Base-by-base conservation (phyloP, 2,888 invertebrate genomes). In the Lasioglossum oenotherae region DNA sequence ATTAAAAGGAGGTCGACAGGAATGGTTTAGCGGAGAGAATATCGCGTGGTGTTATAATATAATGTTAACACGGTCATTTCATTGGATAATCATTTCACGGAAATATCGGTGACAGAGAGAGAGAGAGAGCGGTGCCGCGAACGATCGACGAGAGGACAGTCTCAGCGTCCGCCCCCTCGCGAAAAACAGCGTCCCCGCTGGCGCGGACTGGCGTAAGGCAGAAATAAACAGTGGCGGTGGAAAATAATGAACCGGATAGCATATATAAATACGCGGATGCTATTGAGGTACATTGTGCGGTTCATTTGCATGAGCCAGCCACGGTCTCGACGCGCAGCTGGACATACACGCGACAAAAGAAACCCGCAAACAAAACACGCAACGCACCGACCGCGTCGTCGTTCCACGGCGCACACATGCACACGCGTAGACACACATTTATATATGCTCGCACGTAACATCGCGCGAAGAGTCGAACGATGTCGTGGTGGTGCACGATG, bases 291-390 rank as follows among this genome's bases (percentile, higher is more conserved):
- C 88, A 90, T 91, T 92, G 90, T 90, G 88, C 87, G 84, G 82
- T 91, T 91, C 90, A 93, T 93, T 92, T 93, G 92, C 93, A 93
- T 92, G 92, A 90, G 90, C 87, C 88, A 82, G 82, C 81, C 87
- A 85, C 81, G 87, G 87, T 86, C 91, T 90, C 92, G 80, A 87
- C 90, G 89, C 91, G 89, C 93, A 93, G 93, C 91, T 93, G 93
- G 92, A 93, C 92, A 93, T 88, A 93, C 92, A 91, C 84, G 92
- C 90, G 87, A 92, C 90, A 93, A 92, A 93, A 91, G 91, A 92
- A 92, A 93, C 91, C 90, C 86, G 91, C 91, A 92, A 93, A 93
- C 91, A 93, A 93, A 91, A 91, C 91, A 92, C 86, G 91, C 91
- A 81, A 92, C 87, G 67, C 82, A 80, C 78, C 75, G 74, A 69